phyloP scores from a whole-genome alignment of 2,797 vertebrate species.

The Zonotrichia albicollis region DNA sequence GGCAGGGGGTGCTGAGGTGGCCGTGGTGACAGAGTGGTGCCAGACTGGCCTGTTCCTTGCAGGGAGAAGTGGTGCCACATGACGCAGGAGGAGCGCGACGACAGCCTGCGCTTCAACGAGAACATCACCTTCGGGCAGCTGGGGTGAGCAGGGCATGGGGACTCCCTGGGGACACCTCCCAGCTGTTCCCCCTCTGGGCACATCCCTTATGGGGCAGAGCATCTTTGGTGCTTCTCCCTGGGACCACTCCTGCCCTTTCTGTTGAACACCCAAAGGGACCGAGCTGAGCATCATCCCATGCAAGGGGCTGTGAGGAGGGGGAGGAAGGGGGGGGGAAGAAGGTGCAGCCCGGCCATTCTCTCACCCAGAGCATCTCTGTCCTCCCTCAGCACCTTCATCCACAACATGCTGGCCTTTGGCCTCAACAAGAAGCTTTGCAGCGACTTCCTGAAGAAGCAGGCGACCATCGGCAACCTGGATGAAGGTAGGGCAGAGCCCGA shows the following conservation, averaged over 20 bases:
- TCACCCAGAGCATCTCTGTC: not conserved
- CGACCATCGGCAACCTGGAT: conserved; percentile 92
- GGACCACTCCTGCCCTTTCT: not conserved
- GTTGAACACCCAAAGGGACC: fast-evolving
- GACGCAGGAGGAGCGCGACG: conserved; percentile 93
- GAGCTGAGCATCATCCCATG: not conserved
- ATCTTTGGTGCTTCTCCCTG: not conserved
- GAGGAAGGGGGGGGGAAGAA: not conserved
- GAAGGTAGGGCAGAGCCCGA: conserved; percentile 78
- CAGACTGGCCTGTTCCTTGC: conserved; percentile 37
- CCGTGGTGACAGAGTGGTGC: not conserved
- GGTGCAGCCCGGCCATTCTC: not conserved
- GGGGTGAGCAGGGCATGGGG: conserved; percentile 78
- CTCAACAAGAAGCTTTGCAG: conserved; percentile 93
- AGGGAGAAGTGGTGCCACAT: conserved; percentile 99
- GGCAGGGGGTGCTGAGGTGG: not conserved
- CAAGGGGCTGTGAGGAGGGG: not conserved
- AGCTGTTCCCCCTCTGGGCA: not conserved
- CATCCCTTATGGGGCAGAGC: too few relatives aligned
- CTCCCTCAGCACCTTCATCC: conserved; percentile 89
- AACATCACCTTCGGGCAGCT: conserved; percentile 98
- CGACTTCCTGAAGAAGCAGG: conserved; percentile 97
- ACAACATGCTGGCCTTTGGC: conserved; percentile 97
- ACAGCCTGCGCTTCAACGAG: conserved; percentile 93
- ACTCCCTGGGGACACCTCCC: not conserved